These are phyloP conservation scores for Girardinichthys multiradiatus DNA, from an alignment of 2,113 vertebrate species.

Conservation along the genomic window DNA sequence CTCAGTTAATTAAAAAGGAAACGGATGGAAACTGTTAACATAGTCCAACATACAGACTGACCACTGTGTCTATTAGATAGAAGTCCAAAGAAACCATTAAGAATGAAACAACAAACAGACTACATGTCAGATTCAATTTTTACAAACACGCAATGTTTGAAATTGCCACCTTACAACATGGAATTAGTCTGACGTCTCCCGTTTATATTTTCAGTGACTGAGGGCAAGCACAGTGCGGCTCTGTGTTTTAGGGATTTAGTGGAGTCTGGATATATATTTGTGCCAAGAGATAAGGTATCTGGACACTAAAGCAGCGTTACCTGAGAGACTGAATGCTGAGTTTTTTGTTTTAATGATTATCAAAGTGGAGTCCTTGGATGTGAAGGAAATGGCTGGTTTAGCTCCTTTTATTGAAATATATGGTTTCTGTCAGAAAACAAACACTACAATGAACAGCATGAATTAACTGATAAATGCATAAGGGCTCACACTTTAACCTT, in stretches of 20 bases:
- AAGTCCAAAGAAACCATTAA: background rate
- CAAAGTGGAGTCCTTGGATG: slow-evolving; percentile 51
- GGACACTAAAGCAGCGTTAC: slow-evolving; percentile 48
- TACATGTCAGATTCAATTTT: background rate
- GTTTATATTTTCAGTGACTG: slow-evolving; percentile 48
- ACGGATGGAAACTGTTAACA: background rate
- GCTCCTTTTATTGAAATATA: slow-evolving; percentile 45
- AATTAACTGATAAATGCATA: slow-evolving; percentile 71
- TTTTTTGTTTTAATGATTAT: slow-evolving; percentile 31
- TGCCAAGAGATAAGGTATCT: slow-evolving; percentile 49
- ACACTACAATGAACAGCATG: slow-evolving; percentile 64
- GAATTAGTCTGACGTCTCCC: slow-evolving; percentile 7
- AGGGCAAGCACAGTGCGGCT: slow-evolving; percentile 38
- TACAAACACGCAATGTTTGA: slow-evolving; percentile 17
- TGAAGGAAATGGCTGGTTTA: slow-evolving; percentile 35
- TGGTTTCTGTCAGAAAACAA: slow-evolving; percentile 49
- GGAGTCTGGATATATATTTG: slow-evolving; percentile 20
- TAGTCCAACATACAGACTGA: background rate
- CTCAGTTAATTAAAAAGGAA: background rate
- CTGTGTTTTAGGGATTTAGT: slow-evolving; percentile 51
- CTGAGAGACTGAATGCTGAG: slow-evolving; percentile 33
- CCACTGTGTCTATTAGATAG: background rate
- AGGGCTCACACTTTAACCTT: slow-evolving; percentile 72
- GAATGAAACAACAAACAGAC: background rate
- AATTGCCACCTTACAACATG: slow-evolving; percentile 13